A percentile compares a stretch with the other conserved stretches of the same genome.
Conservation (phyloP, 2,888 invertebrate species). For the Brenthis hecate region DNA sequence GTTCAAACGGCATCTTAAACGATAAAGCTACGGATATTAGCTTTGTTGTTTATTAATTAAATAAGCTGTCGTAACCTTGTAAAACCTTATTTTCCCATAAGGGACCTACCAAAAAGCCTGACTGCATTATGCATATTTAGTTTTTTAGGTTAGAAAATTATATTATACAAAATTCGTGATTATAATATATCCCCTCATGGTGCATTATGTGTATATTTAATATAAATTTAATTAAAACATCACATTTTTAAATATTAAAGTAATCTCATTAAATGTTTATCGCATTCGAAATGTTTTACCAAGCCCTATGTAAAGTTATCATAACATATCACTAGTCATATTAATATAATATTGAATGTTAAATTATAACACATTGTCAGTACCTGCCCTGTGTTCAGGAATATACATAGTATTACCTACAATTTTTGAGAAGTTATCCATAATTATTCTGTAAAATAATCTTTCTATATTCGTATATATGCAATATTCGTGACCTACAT, state of each 20-base stretch:
- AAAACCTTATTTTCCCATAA: slow-evolving; percentile 44
- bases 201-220: slow-evolving; percentile 61
- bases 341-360: slow-evolving; percentile 59
- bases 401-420: slow-evolving; percentile 41
- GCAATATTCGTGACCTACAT: slow-evolving; percentile 21
- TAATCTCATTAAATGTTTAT: slow-evolving; percentile 45
- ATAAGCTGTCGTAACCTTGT: slow-evolving; percentile 18
- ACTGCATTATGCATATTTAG: slow-evolving; percentile 54
- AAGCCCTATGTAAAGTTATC: slow-evolving; percentile 73
- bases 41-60: slow-evolving; percentile 1
- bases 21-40: too few species aligned
- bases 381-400: slow-evolving; percentile 82
- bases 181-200: slow-evolving; percentile 53
- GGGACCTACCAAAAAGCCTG: slow-evolving; percentile 77
- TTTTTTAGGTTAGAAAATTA: slow-evolving; percentile 54
- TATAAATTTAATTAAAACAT: slow-evolving; percentile 41
- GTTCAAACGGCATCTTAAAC: not conserved
- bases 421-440: slow-evolving; percentile 30
- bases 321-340: slow-evolving; percentile 82
- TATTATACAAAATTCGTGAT: slow-evolving; percentile 45
- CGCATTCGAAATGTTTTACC: slow-evolving; percentile 57
- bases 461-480: slow-evolving; percentile 16
- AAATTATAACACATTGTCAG: slow-evolving; percentile 64
- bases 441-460: slow-evolving; percentile 15
- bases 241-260: slow-evolving; percentile 42